Conservation (phyloP, 30 jellyfish, hydroid and myxozoan species). For the Catostylus mosaicus region DNA sequence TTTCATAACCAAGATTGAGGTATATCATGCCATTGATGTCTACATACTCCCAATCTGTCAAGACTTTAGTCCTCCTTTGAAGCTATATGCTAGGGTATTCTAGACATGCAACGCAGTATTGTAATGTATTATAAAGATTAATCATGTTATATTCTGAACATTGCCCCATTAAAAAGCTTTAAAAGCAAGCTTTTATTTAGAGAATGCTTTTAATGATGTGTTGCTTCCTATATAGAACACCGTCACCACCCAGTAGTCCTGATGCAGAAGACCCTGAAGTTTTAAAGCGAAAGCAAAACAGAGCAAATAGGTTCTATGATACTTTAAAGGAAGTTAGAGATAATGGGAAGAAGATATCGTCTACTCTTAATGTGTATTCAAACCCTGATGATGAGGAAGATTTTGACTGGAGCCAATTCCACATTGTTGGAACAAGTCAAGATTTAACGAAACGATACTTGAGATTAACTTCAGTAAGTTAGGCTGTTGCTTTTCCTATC, state of each 20-base stretch:
- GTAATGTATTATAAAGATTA: no score
- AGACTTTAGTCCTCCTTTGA: no score
- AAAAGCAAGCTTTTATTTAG: no score
- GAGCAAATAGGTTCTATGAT: slow-evolving; percentile 81
- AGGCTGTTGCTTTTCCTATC: no score
- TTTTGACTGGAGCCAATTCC: slow-evolving; percentile 83
- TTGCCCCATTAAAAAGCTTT: no score
- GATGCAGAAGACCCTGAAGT: slow-evolving; percentile 65
- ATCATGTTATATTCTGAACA: no score
- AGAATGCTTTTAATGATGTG: no score
- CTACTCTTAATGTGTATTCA: slow-evolving; percentile 41
- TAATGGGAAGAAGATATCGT: slow-evolving; percentile 27
- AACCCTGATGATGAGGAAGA: slow-evolving; percentile 68
- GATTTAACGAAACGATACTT: slow-evolving; percentile 82
- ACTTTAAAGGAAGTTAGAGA: slow-evolving; percentile 34
- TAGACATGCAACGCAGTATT: slow-evolving; percentile 2
- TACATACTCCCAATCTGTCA: no score
- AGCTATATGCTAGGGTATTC: no score
- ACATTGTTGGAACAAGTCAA: slow-evolving; percentile 85
- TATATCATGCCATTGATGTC: no score
- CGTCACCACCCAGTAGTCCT: slow-evolving; percentile 27
- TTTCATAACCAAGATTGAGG: no score
- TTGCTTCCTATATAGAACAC: slow-evolving; percentile 7
- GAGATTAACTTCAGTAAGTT: slow-evolving; percentile 89
- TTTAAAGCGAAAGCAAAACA: slow-evolving; percentile 63